phyloP scores from a whole-genome alignment of 2,113 vertebrate species.

The Campylorhamphus procurvoides region DNA sequence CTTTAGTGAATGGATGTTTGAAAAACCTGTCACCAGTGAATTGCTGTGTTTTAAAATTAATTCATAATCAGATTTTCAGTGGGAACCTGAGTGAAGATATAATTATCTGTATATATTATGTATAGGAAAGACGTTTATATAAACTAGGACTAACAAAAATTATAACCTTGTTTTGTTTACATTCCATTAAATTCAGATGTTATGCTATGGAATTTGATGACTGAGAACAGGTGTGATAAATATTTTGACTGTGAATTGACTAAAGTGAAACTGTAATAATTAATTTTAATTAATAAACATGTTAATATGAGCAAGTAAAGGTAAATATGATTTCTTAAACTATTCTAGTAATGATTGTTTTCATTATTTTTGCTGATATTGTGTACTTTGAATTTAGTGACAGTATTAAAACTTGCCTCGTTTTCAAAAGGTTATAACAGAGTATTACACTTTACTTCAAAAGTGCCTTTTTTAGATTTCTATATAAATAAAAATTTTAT shows the following conservation, averaged over 20 bases:
- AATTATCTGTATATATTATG: background rate
- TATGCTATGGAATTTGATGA: background rate
- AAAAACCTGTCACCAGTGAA: background rate
- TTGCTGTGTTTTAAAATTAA: background rate
- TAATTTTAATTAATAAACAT: background rate
- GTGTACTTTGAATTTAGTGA: background rate
- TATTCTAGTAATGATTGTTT: background rate
- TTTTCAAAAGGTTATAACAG: background rate
- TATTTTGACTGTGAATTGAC: background rate
- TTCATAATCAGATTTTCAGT: background rate
- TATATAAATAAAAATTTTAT: background rate
- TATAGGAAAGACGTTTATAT: background rate
- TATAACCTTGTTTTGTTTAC: background rate
- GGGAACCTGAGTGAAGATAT: background rate
- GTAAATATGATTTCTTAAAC: background rate
- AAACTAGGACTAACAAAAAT: background rate
- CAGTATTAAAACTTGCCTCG: background rate
- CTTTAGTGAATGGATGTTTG: background rate
- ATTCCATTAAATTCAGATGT: background rate
- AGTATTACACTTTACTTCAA: background rate
- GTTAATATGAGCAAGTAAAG: background rate
- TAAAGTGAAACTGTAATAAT: background rate
- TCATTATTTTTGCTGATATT: background rate
- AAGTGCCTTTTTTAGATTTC: too few relatives aligned
- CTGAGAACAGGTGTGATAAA: background rate